phyloP scores from a whole-genome alignment of 2,113 vertebrate genomes.

The Rhinolophus sinicus region DNA sequence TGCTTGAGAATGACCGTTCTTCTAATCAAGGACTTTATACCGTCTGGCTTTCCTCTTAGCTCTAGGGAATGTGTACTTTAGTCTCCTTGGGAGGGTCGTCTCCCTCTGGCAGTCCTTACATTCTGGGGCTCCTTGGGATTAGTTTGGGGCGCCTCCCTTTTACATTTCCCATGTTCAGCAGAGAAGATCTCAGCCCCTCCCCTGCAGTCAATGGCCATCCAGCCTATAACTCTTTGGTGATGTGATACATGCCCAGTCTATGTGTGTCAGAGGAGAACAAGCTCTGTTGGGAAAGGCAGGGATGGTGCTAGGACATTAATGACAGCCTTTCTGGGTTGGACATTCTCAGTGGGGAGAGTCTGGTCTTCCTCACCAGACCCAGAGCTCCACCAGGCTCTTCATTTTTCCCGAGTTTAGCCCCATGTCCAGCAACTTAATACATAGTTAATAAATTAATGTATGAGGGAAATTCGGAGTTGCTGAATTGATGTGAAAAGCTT shows the following conservation, averaged over 20 bases:
- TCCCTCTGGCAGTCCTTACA: background rate
- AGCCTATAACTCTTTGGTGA: background rate
- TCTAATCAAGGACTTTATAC: background rate
- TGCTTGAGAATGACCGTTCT: background rate
- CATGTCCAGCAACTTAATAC: background rate
- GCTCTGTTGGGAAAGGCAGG: background rate
- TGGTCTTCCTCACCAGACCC: background rate
- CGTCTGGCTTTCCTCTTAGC: background rate
- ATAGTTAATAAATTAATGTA: background rate
- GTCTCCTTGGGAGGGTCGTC: background rate
- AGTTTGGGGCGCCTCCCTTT: background rate
- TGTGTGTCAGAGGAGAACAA: background rate
- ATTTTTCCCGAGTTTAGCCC: background rate
- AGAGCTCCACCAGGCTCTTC: background rate
- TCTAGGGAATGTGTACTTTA: background rate
- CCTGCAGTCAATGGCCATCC: background rate
- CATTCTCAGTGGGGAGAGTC: background rate
- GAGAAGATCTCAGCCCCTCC: background rate
- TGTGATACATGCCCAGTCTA: background rate
- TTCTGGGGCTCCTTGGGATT: background rate
- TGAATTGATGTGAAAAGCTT: background rate
- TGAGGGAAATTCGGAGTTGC: background rate
- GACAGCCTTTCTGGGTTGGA: background rate
- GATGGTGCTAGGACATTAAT: background rate
- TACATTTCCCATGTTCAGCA: background rate